Percentiles rank a stretch among this genome's conserved stretches.
Evolutionary conservation across 2,888 invertebrate species (phyloP).

Genomic region (Calameuta filiformis): DNA sequence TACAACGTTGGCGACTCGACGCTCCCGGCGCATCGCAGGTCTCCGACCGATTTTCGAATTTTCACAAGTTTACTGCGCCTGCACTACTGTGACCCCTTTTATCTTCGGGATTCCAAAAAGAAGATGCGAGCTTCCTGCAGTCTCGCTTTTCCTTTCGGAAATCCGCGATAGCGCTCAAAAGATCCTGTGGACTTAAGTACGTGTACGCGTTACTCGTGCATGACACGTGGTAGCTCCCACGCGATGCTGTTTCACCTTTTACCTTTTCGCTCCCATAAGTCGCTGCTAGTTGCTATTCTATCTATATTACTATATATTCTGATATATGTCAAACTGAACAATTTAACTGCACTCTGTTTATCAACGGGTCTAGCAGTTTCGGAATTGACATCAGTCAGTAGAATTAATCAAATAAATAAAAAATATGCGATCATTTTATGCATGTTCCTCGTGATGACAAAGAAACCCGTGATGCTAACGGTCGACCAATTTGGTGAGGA

Average conservation of each 20-base stretch:
- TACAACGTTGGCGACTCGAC: background rate
- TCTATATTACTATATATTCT: too few species aligned
- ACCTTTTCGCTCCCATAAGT: background rate
- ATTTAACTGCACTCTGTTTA: too few species aligned
- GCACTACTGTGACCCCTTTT: constrained; percentile 12
- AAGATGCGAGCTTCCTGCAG: too few species aligned
- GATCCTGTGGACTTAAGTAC: background rate
- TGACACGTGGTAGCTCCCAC: background rate
- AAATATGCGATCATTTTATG: too few species aligned
- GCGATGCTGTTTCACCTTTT: background rate
- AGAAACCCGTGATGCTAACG: background rate
- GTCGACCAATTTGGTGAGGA: background rate
- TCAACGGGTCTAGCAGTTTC: background rate
- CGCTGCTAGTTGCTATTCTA: too few species aligned
- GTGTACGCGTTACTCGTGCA: background rate
- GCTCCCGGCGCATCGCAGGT: background rate
- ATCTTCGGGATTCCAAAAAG: background rate
- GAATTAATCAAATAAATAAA: background rate
- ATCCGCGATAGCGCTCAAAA: background rate
- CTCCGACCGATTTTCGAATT: background rate
- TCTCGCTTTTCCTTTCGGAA: background rate
- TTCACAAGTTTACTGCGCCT: constrained; percentile 7
- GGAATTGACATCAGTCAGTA: background rate
- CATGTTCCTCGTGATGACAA: too few species aligned
- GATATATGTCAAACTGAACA: background rate